Evolutionary conservation across 2,113 vertebrate genomes (phyloP), one percentile per base, ranked within the genome.

Genomic region (Campylorhamphus procurvoides): DNA sequence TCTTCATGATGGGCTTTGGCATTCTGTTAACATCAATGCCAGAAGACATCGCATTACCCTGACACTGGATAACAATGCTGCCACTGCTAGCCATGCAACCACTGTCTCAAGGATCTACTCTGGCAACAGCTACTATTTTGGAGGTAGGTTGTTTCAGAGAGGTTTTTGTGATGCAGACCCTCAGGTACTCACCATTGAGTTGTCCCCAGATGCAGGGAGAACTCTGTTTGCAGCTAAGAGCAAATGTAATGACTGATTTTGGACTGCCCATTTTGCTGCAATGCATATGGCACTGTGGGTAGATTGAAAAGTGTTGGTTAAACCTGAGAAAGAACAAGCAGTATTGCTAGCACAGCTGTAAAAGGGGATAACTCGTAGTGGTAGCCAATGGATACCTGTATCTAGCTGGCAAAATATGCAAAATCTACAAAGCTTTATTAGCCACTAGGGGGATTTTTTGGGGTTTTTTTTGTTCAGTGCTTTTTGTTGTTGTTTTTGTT

Each of bases 1-100:
- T 77, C 98, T 99, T 82, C 98, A 98, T 4, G 99, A 99, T 12
- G 99, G 99, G 8, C 96, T 99, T 77, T 99, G 99, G 99, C 99
- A 99, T 97, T 98, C 98, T 0, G 98, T 99, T 69, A 98, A 97
- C 92, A 98, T 99, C 81, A 98, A 97, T 12, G 97, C 98, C n/a
- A 98, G 98, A 89, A 98, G 98, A 75, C 98, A 98, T 39, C 99
- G 98, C 69, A 97, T 99, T 87, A 97, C 98, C 28, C 84, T 99
- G 97, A 98, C 98, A 0, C 91, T 99, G 97, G 99, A 99, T 85
- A 97, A 98, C 3, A 98, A 99, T 0, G 98, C 98, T 8, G 89
- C 98, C 9, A 98, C 98, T 11, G 97, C 98, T 2, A 95, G 98
- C 49, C 98, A 99, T 8, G 98, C 99, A 16, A 98, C 98, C 74